Evolutionary conservation across 92 coral and sea anemone genomes (phyloP), one percentile per base, ranked within the genome.

Genomic region (Virgularia gustaviana): DNA sequence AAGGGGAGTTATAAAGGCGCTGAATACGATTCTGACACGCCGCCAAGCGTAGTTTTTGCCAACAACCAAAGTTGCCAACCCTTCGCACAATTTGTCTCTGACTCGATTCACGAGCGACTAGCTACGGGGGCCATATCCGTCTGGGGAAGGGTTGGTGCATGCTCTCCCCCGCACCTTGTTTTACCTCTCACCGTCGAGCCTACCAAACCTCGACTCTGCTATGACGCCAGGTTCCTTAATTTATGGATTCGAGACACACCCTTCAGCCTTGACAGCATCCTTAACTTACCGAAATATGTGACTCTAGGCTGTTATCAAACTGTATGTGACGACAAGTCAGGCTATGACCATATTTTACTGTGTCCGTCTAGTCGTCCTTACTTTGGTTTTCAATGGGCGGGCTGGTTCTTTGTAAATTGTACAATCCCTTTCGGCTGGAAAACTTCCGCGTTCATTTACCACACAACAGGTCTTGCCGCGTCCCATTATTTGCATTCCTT

Each of bases 351-450:
- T 27, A 36, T 79, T 4, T 49, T 35, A 0, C 35, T 79, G 5
- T 33, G 70, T 27, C 10, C 9, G 6, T 36, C 52, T 6, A 67
- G 77, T 16, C 78, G 62, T 23, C 27, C 20, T 30, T 71, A 28
- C 36, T 59, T 79, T 22, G 84, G 84, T 20, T 25, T 79, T 24
- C 57, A 71, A 56, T 79, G 84, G 79, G 44, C 59, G 37, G 73
- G 72, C 20, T 71, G 79, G 84, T 79, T 73, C 78, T 54, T 72
- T 18, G 79, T 79, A 12, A 22, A 28, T 2, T 59, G 65, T 24
- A 79, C 79, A 9, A 16, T 30, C 9, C 67, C 43, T 7, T 63
- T n/a, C 15, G 49, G 44, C 29, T 23, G 42, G 2, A 79, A 72
- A 29, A 60, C 49, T 7, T 71, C 79, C 4, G 78, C 79, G 1